A percentile compares a stretch with the other conserved stretches of the same genome.
phyloP scores from a whole-genome alignment of 1,140 invertebrate genomes.

The Copidosoma floridanum region DNA sequence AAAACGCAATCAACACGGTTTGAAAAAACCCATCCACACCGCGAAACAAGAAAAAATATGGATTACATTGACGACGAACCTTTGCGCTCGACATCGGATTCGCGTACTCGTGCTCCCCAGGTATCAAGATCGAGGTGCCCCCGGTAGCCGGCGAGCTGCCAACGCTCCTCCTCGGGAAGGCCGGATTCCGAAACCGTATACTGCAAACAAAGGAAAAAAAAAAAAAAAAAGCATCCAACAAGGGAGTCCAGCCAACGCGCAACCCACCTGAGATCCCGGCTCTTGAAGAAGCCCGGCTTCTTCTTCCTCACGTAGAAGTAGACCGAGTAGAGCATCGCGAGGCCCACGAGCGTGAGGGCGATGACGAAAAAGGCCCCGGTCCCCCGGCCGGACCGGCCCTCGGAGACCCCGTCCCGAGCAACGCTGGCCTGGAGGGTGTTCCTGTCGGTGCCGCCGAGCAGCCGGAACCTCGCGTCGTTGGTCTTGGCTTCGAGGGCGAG shows the following conservation, averaged over 20 bases:
- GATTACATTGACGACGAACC: too few species aligned
- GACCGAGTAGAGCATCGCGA: conserved; percentile 23
- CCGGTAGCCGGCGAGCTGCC: conserved; percentile 1
- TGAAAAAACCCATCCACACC: too few species aligned
- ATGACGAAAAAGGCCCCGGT: too few species aligned
- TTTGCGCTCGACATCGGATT: conserved; percentile 41
- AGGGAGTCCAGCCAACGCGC: conserved; percentile 8
- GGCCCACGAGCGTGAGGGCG: conserved; percentile 21
- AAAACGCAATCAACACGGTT: too few species aligned
- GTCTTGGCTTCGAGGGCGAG: background rate
- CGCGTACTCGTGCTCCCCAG: conserved; percentile 49
- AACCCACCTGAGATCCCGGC: conserved; percentile 38
- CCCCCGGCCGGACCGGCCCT: background rate
- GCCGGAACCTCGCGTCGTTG: background rate
- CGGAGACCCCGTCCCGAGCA: background rate
- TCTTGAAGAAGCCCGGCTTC: conserved; percentile 30
- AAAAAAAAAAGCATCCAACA: too few species aligned
- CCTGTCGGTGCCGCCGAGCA: background rate
- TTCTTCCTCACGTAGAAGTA: conserved; percentile 38
- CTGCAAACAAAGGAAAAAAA: too few species aligned
- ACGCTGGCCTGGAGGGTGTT: background rate
- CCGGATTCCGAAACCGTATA: conserved; percentile 52
- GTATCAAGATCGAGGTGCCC: conserved; percentile 34
- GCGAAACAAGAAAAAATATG: too few species aligned
- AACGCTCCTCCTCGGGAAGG: conserved; percentile 34